Evolutionary conservation across 1,140 invertebrate species (phyloP), one percentile per base, ranked within the genome.

Genomic region (Solenopsis fugax): DNA sequence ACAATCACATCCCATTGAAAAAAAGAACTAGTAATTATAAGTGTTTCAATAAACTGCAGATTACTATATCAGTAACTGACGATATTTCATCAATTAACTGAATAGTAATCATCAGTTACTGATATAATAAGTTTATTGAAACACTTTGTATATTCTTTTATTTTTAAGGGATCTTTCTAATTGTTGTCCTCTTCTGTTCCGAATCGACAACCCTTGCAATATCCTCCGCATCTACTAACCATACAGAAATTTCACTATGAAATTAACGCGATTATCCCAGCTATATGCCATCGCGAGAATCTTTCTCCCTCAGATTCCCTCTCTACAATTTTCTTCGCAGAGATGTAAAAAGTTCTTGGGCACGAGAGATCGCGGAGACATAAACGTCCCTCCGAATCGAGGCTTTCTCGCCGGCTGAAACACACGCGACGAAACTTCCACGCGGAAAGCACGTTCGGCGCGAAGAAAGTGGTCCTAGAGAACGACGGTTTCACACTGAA

Each of bases 201-300:
- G 29, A 50, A n/a, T 37, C 7, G n/a, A 69, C 2, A 10, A 4
- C 10, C 24, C 67, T 60, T 82, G 52, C 67, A 34, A 58, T 73
- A 75, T 75, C 24, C n/a, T 62, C 41, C 16, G 52, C 56, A 60
- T 85, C 21, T 93, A 96, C 97, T 96, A 95, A 98, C 97, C 97
- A 93, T 97, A 98, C 89, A 98, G 96, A 94, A 97, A 97, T 93
- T 96, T 96, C 80, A 98, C 97, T 92, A 98, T 97, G 93, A 98
- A 98, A 92, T 96, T 96, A 86, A 98, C 97, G 91, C 97, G 96
- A 95, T 97, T 98, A 92, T 98, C 97, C 97, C 97, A 98, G 93
- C 96, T 96, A 94, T 97, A 97, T 34, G 97, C 96, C 96, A 97
- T 97, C 71, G 56, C 45, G 16, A 50, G 48, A 16, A 37, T 37